Evolutionary conservation across 2,113 vertebrate species (phyloP).

Genomic region (Oryzias javanicus): DNA sequence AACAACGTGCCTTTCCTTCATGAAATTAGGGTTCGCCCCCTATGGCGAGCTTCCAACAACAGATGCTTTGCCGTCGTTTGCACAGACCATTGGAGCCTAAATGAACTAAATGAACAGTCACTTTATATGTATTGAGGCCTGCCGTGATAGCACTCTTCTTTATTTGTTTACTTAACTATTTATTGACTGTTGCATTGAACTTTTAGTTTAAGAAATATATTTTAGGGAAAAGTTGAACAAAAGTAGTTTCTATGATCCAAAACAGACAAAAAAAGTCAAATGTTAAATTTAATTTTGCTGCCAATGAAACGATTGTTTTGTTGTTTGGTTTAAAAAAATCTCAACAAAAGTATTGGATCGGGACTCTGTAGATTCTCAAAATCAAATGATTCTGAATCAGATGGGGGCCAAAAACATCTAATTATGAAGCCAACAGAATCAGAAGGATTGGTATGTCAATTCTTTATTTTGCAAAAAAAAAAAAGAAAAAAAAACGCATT

Average conservation of each 20-base stretch:
- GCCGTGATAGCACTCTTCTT: conserved; percentile 41
- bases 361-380: too few relatives aligned
- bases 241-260: background rate
- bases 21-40: conserved; percentile 63
- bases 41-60: conserved; percentile 52
- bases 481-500: too few relatives aligned
- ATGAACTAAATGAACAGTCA: conserved; percentile 69
- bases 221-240: background rate
- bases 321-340: too few relatives aligned
- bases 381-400: too few relatives aligned
- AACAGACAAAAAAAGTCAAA: background rate
- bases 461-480: too few relatives aligned
- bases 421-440: too few relatives aligned
- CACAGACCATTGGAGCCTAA: conserved; percentile 64
- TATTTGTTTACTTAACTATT: conserved; percentile 52
- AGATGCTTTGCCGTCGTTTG: conserved; percentile 65
- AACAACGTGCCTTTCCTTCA: conserved; percentile 61
- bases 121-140: conserved; percentile 57
- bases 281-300: too few relatives aligned
- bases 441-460: too few relatives aligned
- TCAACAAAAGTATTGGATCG: too few relatives aligned
- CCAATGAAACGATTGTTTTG: too few relatives aligned
- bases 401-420: too few relatives aligned
- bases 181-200: conserved; percentile 13
- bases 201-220: background rate